These are phyloP conservation scores for Cotesia congregata DNA, from an alignment of 2,888 invertebrate genomes.

Conservation along the genomic window DNA sequence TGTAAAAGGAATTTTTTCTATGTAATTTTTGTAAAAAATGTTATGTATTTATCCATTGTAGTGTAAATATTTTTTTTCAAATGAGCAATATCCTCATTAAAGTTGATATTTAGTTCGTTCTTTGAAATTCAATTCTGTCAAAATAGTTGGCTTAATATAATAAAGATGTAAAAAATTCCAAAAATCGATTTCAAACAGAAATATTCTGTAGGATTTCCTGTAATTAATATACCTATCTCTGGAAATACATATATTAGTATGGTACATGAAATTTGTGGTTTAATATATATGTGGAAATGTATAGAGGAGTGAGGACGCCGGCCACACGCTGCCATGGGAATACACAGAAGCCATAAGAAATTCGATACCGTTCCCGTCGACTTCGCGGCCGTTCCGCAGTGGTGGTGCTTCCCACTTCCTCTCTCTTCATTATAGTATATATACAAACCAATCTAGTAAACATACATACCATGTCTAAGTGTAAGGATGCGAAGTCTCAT, in stretches of 20 bases:
- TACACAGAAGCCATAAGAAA: constrained; percentile 70
- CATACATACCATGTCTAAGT: constrained; percentile 31
- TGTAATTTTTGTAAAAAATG: too few relatives aligned
- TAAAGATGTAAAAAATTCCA: background rate
- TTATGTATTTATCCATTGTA: too few relatives aligned
- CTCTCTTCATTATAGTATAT: constrained; percentile 47
- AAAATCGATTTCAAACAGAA: constrained; percentile 11
- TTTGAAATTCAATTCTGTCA: background rate
- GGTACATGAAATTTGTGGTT: constrained; percentile 21
- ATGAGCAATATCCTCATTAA: background rate
- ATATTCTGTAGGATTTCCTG: constrained; percentile 64
- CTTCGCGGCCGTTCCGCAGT: constrained; percentile 52
- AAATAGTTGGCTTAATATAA: background rate
- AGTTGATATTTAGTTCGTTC: background rate
- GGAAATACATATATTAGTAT: background rate
- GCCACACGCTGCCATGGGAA: constrained; percentile 60
- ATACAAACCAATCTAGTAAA: constrained; percentile 27
- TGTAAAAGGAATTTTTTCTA: too few relatives aligned
- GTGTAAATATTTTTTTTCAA: too few relatives aligned
- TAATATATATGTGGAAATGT: constrained; percentile 25
- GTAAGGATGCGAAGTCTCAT: constrained; percentile 45
- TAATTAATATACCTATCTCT: constrained; percentile 64
- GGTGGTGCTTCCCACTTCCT: constrained; percentile 71
- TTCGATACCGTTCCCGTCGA: constrained; percentile 65
- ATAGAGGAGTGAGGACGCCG: constrained; percentile 30